Evolutionary conservation across 1,140 invertebrate genomes (phyloP).

Genomic region (Scylla paramamosain): DNA sequence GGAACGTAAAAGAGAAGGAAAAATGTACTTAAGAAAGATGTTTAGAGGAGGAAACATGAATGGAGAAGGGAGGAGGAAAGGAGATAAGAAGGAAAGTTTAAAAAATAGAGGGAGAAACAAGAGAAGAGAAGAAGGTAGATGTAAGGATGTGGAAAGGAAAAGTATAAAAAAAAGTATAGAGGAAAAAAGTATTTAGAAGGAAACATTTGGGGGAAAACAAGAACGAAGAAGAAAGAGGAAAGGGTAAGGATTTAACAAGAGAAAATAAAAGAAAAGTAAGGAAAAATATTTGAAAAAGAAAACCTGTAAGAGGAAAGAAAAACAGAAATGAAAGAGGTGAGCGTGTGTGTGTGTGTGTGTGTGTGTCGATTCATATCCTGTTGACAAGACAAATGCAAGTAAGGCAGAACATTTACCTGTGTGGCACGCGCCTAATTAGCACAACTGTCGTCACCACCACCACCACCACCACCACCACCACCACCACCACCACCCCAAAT

Average conservation of each 20-base stretch:
- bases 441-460: background rate
- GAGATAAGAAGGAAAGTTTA: no score
- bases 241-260: no score
- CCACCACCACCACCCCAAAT: background rate
- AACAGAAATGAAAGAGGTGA: background rate
- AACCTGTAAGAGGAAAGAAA: no score
- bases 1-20: background rate
- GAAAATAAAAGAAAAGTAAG: no score
- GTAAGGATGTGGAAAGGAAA: no score
- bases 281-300: no score
- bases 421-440: background rate
- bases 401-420: background rate
- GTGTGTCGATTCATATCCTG: conserved; percentile 18
- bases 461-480: background rate
- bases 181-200: background rate
- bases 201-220: background rate
- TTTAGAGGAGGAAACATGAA: no score
- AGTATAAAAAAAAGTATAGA: background rate
- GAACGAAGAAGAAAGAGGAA: no score
- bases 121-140: no score
- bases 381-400: background rate
- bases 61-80: no score
- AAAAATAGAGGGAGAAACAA: no score
- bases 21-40: no score
- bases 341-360: conserved; percentile 19